Base-by-base conservation (phyloP, 2,888 invertebrate genomes). In the Dascillus cervinus region DNA sequence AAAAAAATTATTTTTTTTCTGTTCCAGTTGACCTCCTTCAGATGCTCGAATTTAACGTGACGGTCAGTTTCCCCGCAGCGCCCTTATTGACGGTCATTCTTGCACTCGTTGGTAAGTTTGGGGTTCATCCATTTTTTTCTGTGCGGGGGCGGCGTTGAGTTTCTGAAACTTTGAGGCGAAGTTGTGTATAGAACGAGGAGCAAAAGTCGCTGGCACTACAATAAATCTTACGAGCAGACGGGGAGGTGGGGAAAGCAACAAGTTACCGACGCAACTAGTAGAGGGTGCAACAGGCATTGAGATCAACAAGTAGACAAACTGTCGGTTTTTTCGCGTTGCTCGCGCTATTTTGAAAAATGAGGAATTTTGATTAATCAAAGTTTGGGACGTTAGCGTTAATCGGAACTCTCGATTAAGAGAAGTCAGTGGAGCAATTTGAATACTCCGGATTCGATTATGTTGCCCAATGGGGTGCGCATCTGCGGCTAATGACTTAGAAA, bases 101-200 rank as follows among this genome's bases (percentile, higher is more conserved):
- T 64, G 98, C 98, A 22, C 73, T 98, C 63, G 96, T 98, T 52
- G 97, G 97, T 95, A 71, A 84, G 92, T n/a, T n/a, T n/a, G n/a
- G n/a, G n/a, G n/a, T n/a, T n/a, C n/a, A n/a, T n/a, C n/a, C 81
- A 37, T 13, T 9, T 9, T 23, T 23, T 25, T 22, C 19, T 26
- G 22, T 22, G 10, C 21, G n/a, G n/a, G n/a, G n/a, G n/a, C n/a
- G n/a, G n/a, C n/a, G n/a, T n/a, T n/a, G n/a, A n/a, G n/a, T n/a
- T n/a, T 8, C 8, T 17, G 8, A 17, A 17, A 17, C 17, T 17
- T 17, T 4, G 17, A 6, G 17, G 4, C 17, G 8, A 17, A 17
- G 17, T 17, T 17, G 8, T 17, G 17, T 8, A 8, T 6, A 17
- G 4, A 17, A 17, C 4, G 17, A 8, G 8, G 17, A 8, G 5